Evolutionary conservation across 2,888 invertebrate species (phyloP), one percentile per base, ranked within the genome.

Genomic region (Caenorhabditis angaria): DNA sequence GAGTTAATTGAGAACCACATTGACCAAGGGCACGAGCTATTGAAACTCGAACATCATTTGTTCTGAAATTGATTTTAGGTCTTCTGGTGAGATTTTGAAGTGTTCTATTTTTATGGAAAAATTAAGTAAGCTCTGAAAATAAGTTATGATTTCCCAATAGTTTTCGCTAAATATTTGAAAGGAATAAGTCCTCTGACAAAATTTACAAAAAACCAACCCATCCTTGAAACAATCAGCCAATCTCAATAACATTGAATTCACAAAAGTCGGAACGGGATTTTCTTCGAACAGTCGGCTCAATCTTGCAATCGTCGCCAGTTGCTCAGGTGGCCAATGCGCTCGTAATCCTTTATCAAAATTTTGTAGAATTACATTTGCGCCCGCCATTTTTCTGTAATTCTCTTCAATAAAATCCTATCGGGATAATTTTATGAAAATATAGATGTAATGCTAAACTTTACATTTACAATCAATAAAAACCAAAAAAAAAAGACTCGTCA

Each of bases 221-320:
- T 91, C 92, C 66, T 95, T 92, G 89, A 97, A 97, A 5, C 96
- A 94, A 89, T 97, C 97, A 0, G 96, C 93, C 22, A 97, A 89
- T 90, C 97, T 96, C 24, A 97, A 89, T 79, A 97, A 92, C 0
- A 97, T 95, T 0, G 97, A 94, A 89, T 97, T 97, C 32, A 97
- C 97, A 24, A 97, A 90, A 86, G 97, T 95, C 0, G 97, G 97
- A 89, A 97, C 97, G 0, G 97, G 97, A 88, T 97, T 96, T 88
- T 96, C 95, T 88, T 96, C 95, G 89, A 97, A 96, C 0, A 97
- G 90, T 35, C 93, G 91, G 0, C 97, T 95, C 89, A 95, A 96
- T 50, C 94, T 92, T 0, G 97, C 95, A 82, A 97, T 95, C 0
- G 97, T 94, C 89, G 97, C 97, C 89, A 95, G 95, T 89, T 97